These are phyloP conservation scores for Actinia tenebrosa DNA, from an alignment of 64 coral and sea anemone species.

Conservation along the genomic window DNA sequence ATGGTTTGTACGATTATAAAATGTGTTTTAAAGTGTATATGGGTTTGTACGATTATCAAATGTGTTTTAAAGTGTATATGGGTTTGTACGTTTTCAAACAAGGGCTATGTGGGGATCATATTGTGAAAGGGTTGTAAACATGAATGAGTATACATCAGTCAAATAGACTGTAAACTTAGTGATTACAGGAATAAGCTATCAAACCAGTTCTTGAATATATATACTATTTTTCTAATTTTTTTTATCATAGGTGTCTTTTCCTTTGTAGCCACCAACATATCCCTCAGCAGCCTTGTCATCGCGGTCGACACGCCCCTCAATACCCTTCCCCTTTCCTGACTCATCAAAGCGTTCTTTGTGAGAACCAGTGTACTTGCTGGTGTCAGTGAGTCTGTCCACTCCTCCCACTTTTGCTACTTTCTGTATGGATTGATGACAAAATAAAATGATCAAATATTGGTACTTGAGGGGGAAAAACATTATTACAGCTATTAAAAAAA, in stretches of 20 bases:
- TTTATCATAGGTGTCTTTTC: slow-evolving; percentile 80
- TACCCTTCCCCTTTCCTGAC: slow-evolving; percentile 79
- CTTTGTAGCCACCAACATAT: slow-evolving; percentile 90
- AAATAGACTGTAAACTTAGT: no score
- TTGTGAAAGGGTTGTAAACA: no score
- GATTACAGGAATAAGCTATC: background rate
- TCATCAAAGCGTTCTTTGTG: slow-evolving; percentile 96
- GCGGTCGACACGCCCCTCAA: slow-evolving; percentile 71
- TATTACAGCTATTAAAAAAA: no score
- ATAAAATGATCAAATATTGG: background rate
- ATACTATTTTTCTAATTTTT: slow-evolving; percentile 34
- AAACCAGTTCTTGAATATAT: background rate
- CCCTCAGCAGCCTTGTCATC: slow-evolving; percentile 66
- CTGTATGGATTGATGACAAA: slow-evolving; percentile 16
- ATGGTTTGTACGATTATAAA: no score
- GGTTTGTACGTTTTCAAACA: no score
- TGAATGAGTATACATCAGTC: no score
- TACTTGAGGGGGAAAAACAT: no score
- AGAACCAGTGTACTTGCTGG: slow-evolving; percentile 83
- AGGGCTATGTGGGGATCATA: no score
- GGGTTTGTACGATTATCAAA: no score
- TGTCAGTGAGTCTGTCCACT: slow-evolving; percentile 85
- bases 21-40: no score
- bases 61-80: no score
- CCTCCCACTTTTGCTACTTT: slow-evolving; percentile 70